A percentile compares a stretch with the other conserved stretches of the same genome.
These are phyloP conservation scores for Watsonalla binaria DNA, from an alignment of 2,888 invertebrate species.

Conservation along the genomic window DNA sequence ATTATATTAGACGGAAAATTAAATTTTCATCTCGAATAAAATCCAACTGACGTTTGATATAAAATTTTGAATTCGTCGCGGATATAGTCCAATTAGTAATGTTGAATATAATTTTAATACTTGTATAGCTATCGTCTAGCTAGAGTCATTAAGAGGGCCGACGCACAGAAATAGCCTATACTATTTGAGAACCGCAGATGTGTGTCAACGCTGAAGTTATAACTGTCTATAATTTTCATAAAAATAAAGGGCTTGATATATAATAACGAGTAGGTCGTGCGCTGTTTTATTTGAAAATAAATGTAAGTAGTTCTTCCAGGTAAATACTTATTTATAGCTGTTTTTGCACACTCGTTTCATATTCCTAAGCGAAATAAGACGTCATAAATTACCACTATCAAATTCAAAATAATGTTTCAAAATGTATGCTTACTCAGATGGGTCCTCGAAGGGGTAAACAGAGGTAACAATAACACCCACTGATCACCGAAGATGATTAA, in stretches of 20 bases:
- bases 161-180: slow-evolving; percentile 59
- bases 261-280: neutral
- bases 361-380: no score
- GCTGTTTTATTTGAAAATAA: neutral
- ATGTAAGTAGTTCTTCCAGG: neutral
- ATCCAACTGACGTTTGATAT: neutral
- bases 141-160: slow-evolving; percentile 60
- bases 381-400: no score
- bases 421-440: no score
- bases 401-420: no score
- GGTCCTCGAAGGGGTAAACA: no score
- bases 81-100: slow-evolving; percentile 13
- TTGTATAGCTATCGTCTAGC: slow-evolving; percentile 51
- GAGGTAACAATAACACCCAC: no score
- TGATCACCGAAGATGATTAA: no score
- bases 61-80: neutral
- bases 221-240: slow-evolving; percentile 39
- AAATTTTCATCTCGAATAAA: neutral
- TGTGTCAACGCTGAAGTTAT: slow-evolving; percentile 68
- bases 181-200: slow-evolving; percentile 60
- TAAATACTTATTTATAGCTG: neutral
- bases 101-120: slow-evolving; percentile 40
- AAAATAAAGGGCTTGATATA: slow-evolving; percentile 31
- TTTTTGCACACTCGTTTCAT: no score
- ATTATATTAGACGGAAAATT: neutral